Conservation (phyloP, 2,888 invertebrate species). For the Synanthedon andrenaeformis region DNA sequence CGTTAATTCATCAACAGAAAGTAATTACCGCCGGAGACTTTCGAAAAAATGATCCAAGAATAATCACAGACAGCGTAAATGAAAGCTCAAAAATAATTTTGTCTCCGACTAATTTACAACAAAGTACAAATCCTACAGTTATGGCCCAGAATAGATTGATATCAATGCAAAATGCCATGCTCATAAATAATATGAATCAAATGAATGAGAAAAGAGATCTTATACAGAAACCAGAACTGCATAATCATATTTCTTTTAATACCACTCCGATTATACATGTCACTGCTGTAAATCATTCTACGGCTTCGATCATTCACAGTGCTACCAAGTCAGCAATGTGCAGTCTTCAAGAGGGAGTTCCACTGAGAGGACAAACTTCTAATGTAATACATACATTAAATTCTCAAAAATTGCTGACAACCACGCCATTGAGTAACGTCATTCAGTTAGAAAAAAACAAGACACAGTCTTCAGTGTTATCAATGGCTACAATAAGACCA, state of each 20-base stretch:
- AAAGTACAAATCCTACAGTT: conserved; percentile 45
- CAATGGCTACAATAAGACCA: conserved; percentile 46
- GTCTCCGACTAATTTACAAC: conserved; percentile 46
- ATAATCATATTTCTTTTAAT: conserved; percentile 33
- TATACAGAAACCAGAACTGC: conserved; percentile 38
- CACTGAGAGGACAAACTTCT: conserved; percentile 34
- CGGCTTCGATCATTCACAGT: conserved; percentile 44
- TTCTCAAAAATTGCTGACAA: conserved; percentile 43
- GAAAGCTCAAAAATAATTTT: conserved; percentile 55
- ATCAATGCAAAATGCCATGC: conserved; percentile 53
- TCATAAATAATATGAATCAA: conserved; percentile 39
- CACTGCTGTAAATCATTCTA: conserved; percentile 34
- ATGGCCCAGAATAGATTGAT: conserved; percentile 60
- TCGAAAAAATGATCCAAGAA: conserved; percentile 38
- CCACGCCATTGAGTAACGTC: conserved; percentile 37
- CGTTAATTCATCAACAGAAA: conserved; percentile 47
- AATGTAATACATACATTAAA: conserved; percentile 54
- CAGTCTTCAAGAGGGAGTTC: conserved; percentile 35
- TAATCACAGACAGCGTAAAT: conserved; percentile 25
- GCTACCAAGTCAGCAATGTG: conserved; percentile 38
- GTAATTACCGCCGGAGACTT: conserved; percentile 33
- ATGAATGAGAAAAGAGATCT: conserved; percentile 44
- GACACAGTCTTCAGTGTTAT: conserved; percentile 42
- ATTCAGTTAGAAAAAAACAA: conserved; percentile 47
- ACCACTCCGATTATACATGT: conserved; percentile 49